A percentile compares a stretch with the other conserved stretches of the same genome.
These are phyloP conservation scores for Apodemus agrarius DNA, from an alignment of 2,797 vertebrate genomes.

Conservation along the genomic window DNA sequence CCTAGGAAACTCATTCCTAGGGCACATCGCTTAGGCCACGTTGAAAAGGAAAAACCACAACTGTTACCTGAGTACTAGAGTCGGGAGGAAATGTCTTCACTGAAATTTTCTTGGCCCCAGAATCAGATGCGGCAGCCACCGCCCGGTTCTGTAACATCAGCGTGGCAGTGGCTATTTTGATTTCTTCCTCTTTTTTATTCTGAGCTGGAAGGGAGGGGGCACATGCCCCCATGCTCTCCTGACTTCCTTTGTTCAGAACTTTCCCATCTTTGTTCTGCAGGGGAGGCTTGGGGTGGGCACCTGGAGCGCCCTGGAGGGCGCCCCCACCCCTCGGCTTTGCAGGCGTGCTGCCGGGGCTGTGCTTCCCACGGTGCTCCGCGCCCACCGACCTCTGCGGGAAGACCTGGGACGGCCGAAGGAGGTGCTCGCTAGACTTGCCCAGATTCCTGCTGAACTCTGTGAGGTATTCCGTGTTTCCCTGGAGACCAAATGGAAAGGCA, in stretches of 20 bases:
- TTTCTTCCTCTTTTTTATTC: constrained; percentile 82
- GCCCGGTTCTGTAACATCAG: constrained; percentile 83
- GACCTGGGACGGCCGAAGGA: constrained; percentile 92
- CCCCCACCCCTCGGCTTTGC: constrained; percentile 80
- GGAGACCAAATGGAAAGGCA: constrained; percentile 88
- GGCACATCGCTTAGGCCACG: neutral
- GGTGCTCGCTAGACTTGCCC: constrained; percentile 92
- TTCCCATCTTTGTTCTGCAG: constrained; percentile 73
- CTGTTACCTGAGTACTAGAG: constrained; percentile 85
- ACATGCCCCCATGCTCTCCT: neutral
- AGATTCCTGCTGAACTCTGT: constrained; percentile 87
- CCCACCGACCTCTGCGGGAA: constrained; percentile 86
- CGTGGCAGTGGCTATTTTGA: constrained; percentile 85
- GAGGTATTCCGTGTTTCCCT: constrained; percentile 84
- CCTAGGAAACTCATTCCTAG: neutral
- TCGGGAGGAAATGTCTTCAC: constrained; percentile 80
- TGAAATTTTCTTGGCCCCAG: constrained; percentile 84
- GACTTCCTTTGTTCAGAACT: constrained; percentile 25
- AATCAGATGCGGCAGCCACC: constrained; percentile 60
- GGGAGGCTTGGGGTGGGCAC: constrained; percentile 82
- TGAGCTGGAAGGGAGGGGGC: constrained; percentile 79
- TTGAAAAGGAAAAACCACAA: too few species aligned
- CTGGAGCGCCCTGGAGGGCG: constrained; percentile 66
- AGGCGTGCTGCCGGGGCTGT: constrained; percentile 71
- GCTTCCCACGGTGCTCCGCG: constrained; percentile 81